Percentiles rank a stretch among this genome's conserved stretches.
These are phyloP conservation scores for Torymus aiolomorphi DNA, from an alignment of 2,888 invertebrate species.

Conservation along the genomic window DNA sequence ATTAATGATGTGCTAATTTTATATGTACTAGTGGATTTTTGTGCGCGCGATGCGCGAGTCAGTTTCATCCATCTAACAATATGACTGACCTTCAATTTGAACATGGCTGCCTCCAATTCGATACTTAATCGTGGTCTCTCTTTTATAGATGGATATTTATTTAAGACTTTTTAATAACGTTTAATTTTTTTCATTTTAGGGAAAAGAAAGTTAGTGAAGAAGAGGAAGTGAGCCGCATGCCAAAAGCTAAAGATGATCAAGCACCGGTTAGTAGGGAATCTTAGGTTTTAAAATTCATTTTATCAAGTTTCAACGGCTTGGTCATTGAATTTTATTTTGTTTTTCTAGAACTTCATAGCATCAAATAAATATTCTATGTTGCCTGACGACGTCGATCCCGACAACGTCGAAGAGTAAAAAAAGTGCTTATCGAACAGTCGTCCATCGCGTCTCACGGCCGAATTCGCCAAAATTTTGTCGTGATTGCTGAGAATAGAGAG, in stretches of 20 bases:
- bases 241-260: slow-evolving; percentile 85
- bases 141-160: too few relatives aligned
- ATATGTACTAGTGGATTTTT: too few relatives aligned
- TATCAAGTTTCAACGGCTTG: neutral
- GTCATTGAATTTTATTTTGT: neutral
- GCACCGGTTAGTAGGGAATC: slow-evolving; percentile 80
- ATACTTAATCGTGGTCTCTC: too few relatives aligned
- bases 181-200: slow-evolving; percentile 32
- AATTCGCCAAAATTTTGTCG: slow-evolving; percentile 57
- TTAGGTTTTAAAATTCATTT: slow-evolving; percentile 3
- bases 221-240: slow-evolving; percentile 78
- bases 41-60: too few relatives aligned
- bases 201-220: slow-evolving; percentile 71
- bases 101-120: too few relatives aligned
- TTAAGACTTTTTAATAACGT: neutral
- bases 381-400: slow-evolving; percentile 82
- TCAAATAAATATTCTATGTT: slow-evolving; percentile 87
- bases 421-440: slow-evolving; percentile 49
- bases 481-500: slow-evolving; percentile 40
- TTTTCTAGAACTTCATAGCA: slow-evolving; percentile 83
- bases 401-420: slow-evolving; percentile 72
- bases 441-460: slow-evolving; percentile 46
- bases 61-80: too few relatives aligned
- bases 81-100: too few relatives aligned
- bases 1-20: neutral